Evolutionary conservation across 2,888 invertebrate species (phyloP), one percentile per base, ranked within the genome.

Genomic region (Bombylius discolor): DNA sequence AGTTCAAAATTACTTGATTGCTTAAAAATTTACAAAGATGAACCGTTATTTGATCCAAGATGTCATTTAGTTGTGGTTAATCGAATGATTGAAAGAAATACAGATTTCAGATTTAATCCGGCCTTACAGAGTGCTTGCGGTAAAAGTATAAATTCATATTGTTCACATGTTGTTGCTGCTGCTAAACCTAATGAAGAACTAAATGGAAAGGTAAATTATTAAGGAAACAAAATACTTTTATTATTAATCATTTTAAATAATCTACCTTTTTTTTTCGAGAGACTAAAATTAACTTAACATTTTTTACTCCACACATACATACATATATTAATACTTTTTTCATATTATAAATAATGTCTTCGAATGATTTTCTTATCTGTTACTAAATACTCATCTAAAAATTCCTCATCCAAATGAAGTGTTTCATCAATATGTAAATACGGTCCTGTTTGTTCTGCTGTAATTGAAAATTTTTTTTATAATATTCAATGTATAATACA

Each of bases 81-180:
- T 67, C 81, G 95, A 63, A 86, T 94, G 82, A 85, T 91, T 61
- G 90, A 93, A 71, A 91, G 91, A 71, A 90, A 89, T 68, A 82
- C 85, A 57, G 96, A 97, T 74, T 91, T 88, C 66, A 82, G 94
- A 59, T 84, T 96, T 60, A 94, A 96, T 76, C 89, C 88, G 5
- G 81, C 85, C 32, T 77, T 97, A 56, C 86, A 88, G 69, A 81
- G 81, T 64, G 83, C 87, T 13, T 97, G 97, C 69, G 81, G 82
- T 62, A 70, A 77, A 59, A 96, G 96, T 69, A 92, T 96, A 31
- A 80, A 82, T 58, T 86, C 84, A 65, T 83, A 81, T 69, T 87
- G 87, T 67, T 74, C 76, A 39, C 69, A 77, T 59, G 77, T 82
- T 62, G 70, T 77, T 23, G 68, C 80, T 70, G 76, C 66, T 67